Evolutionary conservation across 2,797 vertebrate species (phyloP).

Genomic region (Anisognathus igniventris): DNA sequence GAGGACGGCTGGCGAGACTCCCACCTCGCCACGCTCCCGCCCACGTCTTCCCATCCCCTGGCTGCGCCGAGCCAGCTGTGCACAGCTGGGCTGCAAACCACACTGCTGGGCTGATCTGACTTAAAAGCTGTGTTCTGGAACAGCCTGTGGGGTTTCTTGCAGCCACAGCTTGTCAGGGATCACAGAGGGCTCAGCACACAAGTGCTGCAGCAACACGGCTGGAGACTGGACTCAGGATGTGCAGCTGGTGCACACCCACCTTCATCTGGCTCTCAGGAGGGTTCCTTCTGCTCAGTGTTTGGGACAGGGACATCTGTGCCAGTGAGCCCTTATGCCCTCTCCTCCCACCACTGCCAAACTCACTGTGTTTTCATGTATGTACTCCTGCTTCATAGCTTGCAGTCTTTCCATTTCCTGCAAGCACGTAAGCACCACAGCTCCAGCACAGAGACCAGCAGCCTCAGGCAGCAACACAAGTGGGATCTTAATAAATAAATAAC

Average conservation of each 20-base stretch:
- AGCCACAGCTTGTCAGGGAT: not conserved
- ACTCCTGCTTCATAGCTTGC: not conserved
- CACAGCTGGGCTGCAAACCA: conserved; percentile 19
- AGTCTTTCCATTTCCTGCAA: not conserved
- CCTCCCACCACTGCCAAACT: not conserved
- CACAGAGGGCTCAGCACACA: not conserved
- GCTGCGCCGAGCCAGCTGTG: not conserved
- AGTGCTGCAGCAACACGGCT: not conserved
- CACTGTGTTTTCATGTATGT: not conserved
- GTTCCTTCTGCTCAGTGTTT: not conserved
- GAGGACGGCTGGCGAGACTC: not conserved
- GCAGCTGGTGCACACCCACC: not conserved
- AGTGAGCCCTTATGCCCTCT: not conserved
- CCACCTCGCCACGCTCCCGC: not conserved
- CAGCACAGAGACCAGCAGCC: not conserved
- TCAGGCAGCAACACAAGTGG: not conserved
- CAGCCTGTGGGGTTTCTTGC: not conserved
- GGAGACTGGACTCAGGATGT: not conserved
- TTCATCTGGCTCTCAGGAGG: not conserved
- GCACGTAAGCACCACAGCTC: not conserved
- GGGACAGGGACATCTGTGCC: not conserved
- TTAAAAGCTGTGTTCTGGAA: not conserved
- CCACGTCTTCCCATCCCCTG: not conserved
- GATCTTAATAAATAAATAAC: conserved; percentile 48
- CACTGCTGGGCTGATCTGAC: not conserved